Evolutionary conservation across 2,888 invertebrate genomes (phyloP).

Genomic region (Pollenia angustigena): DNA sequence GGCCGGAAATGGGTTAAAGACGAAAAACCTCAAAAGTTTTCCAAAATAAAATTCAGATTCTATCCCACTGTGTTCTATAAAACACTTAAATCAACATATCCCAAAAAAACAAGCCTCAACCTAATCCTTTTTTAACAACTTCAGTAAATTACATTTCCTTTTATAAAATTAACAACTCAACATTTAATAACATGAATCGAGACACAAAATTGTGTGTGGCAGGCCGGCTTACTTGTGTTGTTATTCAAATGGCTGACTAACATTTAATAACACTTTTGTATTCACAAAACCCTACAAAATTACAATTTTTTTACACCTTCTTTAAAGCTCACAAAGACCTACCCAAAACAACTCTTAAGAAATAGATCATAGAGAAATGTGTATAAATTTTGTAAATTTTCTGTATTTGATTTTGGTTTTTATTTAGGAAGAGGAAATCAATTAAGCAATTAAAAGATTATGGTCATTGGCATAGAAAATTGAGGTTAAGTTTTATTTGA

Average conservation of each 20-base stretch:
- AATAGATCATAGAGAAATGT: too few species aligned
- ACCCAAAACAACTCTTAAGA: too few species aligned
- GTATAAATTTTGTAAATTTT: too few species aligned
- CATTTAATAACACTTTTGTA: background rate
- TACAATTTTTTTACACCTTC: too few species aligned
- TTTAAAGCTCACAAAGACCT: too few species aligned
- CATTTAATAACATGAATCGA: constrained; percentile 40
- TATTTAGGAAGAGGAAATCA: constrained; percentile 14
- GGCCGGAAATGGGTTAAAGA: too few species aligned
- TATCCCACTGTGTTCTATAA: too few species aligned
- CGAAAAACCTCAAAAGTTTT: too few species aligned
- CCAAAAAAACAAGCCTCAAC: background rate
- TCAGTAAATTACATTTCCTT: constrained; percentile 48
- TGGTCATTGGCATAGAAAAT: constrained; percentile 17
- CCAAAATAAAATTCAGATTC: too few species aligned
- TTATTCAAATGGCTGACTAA: background rate
- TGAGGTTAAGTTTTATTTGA: constrained; percentile 16
- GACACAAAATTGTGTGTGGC: background rate
- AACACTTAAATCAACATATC: background rate
- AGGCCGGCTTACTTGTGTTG: background rate
- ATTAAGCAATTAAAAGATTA: constrained; percentile 36
- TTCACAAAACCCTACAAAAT: background rate
- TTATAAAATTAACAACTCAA: constrained; percentile 25
- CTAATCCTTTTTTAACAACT: constrained; percentile 46
- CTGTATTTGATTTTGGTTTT: background rate